These are phyloP conservation scores for Andrena minutula DNA, from an alignment of 2,888 invertebrate genomes.

Conservation along the genomic window DNA sequence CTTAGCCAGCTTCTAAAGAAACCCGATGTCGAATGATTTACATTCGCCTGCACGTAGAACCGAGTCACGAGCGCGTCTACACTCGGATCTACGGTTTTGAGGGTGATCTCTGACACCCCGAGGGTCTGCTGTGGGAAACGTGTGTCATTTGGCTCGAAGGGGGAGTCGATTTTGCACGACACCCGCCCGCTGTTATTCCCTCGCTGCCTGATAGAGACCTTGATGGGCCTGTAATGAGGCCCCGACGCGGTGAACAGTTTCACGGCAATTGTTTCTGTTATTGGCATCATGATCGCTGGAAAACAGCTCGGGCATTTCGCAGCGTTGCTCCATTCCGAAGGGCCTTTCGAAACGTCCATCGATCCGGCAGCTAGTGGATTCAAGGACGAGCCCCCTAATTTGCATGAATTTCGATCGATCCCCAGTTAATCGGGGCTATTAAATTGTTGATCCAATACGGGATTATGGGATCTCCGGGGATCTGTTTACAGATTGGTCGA, in stretches of 20 bases:
- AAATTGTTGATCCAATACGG: slow-evolving; percentile 4
- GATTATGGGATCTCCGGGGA: not conserved
- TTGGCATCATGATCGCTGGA: slow-evolving; percentile 25
- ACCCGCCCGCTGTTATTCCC: slow-evolving; percentile 25
- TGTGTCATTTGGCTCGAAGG: slow-evolving; percentile 51
- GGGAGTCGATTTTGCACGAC: slow-evolving; percentile 39
- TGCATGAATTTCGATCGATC: slow-evolving; percentile 54
- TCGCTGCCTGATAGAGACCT: slow-evolving; percentile 44
- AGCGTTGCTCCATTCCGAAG: not conserved
- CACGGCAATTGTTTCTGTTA: slow-evolving; percentile 3
- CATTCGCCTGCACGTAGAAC: slow-evolving; percentile 25
- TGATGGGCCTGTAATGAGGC: slow-evolving; percentile 22
- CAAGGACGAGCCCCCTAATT: slow-evolving; percentile 50
- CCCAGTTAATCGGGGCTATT: slow-evolving; percentile 32
- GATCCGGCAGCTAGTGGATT: slow-evolving; percentile 15
- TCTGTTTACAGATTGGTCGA: slow-evolving; percentile 6
- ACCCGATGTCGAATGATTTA: slow-evolving; percentile 27
- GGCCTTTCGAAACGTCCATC: slow-evolving; percentile 32
- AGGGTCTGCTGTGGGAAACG: slow-evolving; percentile 56
- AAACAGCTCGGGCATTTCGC: slow-evolving; percentile 2
- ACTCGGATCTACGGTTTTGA: slow-evolving; percentile 38
- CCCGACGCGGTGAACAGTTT: not conserved
- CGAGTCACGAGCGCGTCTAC: slow-evolving; percentile 38
- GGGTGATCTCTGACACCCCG: slow-evolving; percentile 47
- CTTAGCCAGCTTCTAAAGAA: not conserved